Evolutionary conservation across 35 echinoderm and acorn worm genomes (phyloP).

Genomic region (Nesometra sesokonis): DNA sequence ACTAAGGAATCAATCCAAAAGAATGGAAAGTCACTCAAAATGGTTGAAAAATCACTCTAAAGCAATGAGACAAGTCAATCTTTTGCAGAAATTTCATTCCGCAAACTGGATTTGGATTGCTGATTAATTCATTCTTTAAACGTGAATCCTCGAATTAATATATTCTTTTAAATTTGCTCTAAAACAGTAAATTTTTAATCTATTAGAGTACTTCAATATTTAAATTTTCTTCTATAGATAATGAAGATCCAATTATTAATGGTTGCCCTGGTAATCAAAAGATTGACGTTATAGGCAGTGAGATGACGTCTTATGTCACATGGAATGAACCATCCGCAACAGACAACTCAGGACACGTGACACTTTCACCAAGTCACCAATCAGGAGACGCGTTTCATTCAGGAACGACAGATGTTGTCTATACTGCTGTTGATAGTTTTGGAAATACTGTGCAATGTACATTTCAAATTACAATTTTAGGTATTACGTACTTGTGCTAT

Average conservation of each 20-base stretch:
- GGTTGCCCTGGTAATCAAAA: neutral
- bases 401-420: conserved; percentile 5
- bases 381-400: conserved; percentile 2
- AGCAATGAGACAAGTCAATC: no score
- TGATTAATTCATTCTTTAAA: no score
- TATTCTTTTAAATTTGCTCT: no score
- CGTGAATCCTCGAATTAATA: no score
- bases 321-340: conserved; percentile 7
- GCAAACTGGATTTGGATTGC: no score
- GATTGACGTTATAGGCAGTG: neutral
- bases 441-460: neutral
- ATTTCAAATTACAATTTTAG: neutral
- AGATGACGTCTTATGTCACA: neutral
- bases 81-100: no score
- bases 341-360: conserved; percentile 16
- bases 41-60: no score
- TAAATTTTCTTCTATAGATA: neutral
- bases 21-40: no score
- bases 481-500: neutral
- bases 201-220: no score
- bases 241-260: neutral
- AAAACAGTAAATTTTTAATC: no score
- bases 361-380: neutral
- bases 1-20: no score
- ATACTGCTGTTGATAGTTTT: conserved; percentile 8